A percentile compares a stretch with the other conserved stretches of the same genome.
Conservation (phyloP, 2,888 invertebrate genomes). For the Aleiodes leptofemur region DNA sequence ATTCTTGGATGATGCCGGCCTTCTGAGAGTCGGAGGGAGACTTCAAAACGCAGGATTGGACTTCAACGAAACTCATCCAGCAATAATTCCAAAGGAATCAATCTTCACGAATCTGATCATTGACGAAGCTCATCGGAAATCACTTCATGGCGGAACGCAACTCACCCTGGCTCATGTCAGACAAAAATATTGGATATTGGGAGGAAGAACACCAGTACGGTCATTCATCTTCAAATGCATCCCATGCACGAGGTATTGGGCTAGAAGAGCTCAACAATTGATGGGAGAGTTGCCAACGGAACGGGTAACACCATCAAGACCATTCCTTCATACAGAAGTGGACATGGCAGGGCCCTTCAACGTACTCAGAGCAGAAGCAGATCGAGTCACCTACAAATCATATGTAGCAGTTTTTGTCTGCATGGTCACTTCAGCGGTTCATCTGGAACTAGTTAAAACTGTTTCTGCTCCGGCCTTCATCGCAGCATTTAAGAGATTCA, state of each 20-base stretch:
- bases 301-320: too few relatives aligned
- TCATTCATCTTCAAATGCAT: conserved; percentile 29
- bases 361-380: too few relatives aligned
- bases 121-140: not conserved
- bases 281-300: too few relatives aligned
- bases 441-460: too few relatives aligned
- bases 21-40: conserved; percentile 39
- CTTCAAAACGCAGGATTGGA: conserved; percentile 1
- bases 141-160: conserved; percentile 42
- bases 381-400: too few relatives aligned
- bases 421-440: too few relatives aligned
- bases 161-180: conserved; percentile 34
- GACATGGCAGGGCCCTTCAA: too few relatives aligned
- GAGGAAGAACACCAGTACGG: conserved; percentile 33
- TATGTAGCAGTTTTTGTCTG: too few relatives aligned
- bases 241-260: conserved; percentile 34
- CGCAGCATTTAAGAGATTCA: too few relatives aligned
- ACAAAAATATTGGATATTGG: conserved; percentile 34
- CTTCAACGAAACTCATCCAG: not conserved
- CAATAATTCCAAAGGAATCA: conserved; percentile 16
- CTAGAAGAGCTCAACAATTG: conserved; percentile 34
- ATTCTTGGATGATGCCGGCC: conserved; percentile 8
- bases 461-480: too few relatives aligned
- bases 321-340: too few relatives aligned
- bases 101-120: not conserved